Evolutionary conservation across 2,888 invertebrate genomes (phyloP), one percentile per base, ranked within the genome.

Genomic region (Tholera decimalis): DNA sequence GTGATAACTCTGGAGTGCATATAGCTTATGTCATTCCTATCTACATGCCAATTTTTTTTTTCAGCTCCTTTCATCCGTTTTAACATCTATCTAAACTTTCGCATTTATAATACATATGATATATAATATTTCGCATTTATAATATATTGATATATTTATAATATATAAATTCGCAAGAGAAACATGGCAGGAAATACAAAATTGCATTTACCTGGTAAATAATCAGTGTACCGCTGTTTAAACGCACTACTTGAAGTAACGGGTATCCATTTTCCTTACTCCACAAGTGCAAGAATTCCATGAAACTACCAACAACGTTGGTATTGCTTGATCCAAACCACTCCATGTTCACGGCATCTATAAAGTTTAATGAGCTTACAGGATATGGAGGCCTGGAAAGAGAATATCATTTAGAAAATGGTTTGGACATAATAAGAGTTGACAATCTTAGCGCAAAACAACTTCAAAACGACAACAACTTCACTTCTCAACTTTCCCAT

Each of bases 211-310:
- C 94, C 90, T 92, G 92, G 7, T 11, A 0, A 33, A 59, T 3
- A 1, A 58, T 1, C 5, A 59, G 18, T 11, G 2, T 0, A 41
- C 6, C 3, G 0, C 9, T 30, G 15, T 6, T 30, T 15, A 33
- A 0, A 1, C 24, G 58, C 2, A 18, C 0, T 9, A 58, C 13
- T 15, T 39, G 2, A 9, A 58, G 18, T 18, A 39, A 22, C 9
- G 94, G 93, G 47, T 91, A 93, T 0, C 93, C 93, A 13, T 77
- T 83, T 1, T 66, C 82, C 4, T 70, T 37, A 0, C 89, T 73
- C 90, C 93, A 95, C 0, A 88, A 86, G 6, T 86, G 77, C 3
- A 94, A 43, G 50, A 84, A 92, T 0, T 87, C 89, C 0, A 54
- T 77, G 0, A 93, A 44, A 5, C 90, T 75, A 0, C 60, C 83